Percentiles rank a stretch among this genome's conserved stretches.
Conservation (phyloP, 2,113 vertebrate genomes). For the Rutilus rutilus region DNA sequence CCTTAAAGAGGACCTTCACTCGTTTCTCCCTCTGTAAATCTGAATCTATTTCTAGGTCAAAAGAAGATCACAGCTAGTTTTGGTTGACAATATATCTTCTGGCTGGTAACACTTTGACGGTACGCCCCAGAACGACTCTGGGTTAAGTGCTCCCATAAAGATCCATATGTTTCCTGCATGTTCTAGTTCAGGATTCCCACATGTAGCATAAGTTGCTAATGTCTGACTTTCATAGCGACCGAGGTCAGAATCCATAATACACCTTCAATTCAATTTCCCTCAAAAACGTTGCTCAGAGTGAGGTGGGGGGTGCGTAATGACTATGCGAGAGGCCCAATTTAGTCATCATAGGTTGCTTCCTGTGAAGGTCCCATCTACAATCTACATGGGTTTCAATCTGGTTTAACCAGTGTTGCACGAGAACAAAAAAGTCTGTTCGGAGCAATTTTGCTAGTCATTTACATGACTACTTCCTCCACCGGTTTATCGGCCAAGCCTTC, state of each 20-base stretch:
- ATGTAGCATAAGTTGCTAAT: slow-evolving; percentile 38
- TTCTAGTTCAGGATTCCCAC: slow-evolving; percentile 43
- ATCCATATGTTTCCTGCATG: slow-evolving; percentile 58
- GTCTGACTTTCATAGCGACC: slow-evolving; percentile 59
- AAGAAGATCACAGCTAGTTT: slow-evolving; percentile 71
- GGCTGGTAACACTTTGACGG: slow-evolving; percentile 70
- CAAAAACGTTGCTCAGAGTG: slow-evolving; percentile 55
- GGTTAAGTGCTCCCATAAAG: slow-evolving; percentile 76
- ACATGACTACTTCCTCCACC: slow-evolving; percentile 78
- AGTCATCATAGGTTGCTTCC: slow-evolving; percentile 76
- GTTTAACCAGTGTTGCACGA: slow-evolving; percentile 66
- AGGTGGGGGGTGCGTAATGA: slow-evolving; percentile 60
- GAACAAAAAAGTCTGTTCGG: slow-evolving; percentile 71
- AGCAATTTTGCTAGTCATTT: slow-evolving; percentile 76
- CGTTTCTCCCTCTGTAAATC: not conserved
- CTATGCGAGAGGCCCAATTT: slow-evolving; percentile 71
- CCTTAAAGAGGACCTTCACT: not conserved
- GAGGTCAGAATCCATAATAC: slow-evolving; percentile 63
- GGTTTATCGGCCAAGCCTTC: slow-evolving; percentile 65
- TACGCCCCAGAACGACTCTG: slow-evolving; percentile 64
- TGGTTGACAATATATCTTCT: slow-evolving; percentile 66
- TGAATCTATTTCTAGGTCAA: slow-evolving; percentile 34
- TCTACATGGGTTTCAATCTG: slow-evolving; percentile 67
- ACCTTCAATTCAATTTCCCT: slow-evolving; percentile 68
- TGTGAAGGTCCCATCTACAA: slow-evolving; percentile 68